Conservation (phyloP, 2,888 invertebrate species). For the Cephus pygmeus region DNA sequence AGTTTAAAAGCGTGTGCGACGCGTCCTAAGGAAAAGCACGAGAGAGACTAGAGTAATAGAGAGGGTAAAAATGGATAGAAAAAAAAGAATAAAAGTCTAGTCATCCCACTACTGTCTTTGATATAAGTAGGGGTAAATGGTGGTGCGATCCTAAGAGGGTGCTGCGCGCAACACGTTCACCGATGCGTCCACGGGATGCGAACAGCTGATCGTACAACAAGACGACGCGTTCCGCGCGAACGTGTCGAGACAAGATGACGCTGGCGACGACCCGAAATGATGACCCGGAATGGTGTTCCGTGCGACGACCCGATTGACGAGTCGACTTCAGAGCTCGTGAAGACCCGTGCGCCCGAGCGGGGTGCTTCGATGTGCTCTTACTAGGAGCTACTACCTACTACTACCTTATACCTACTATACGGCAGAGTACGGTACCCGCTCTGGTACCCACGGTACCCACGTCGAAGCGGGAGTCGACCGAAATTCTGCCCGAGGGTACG, state of each 20-base stretch:
- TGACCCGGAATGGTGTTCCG: not conserved
- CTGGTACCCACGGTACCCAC: conserved; percentile 16
- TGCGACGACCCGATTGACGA: not conserved
- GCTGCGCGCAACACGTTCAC: not conserved
- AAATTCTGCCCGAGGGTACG: conserved; percentile 47
- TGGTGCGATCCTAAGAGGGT: not conserved
- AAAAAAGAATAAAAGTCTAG: not conserved
- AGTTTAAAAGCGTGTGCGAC: not conserved
- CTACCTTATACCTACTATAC: conserved; percentile 16
- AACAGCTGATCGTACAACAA: not conserved
- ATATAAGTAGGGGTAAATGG: not conserved
- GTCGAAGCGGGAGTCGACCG: conserved; percentile 28
- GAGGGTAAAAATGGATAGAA: not conserved
- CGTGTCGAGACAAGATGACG: conserved; percentile 24
- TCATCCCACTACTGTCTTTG: not conserved
- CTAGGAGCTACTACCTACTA: conserved; percentile 46
- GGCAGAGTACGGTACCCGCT: conserved; percentile 14
- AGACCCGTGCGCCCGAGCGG: conserved; percentile 3
- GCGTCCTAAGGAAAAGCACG: not conserved
- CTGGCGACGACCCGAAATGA: conserved; percentile 13
- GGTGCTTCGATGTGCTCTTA: conserved; percentile 42
- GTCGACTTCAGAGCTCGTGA: not conserved
- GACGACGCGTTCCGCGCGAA: conserved; percentile 23
- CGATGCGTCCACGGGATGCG: not conserved
- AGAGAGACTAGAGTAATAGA: not conserved